Base-by-base conservation (phyloP, 37 sponge, comb jelly and placozoan genomes). In the Spongilla lacustris region DNA sequence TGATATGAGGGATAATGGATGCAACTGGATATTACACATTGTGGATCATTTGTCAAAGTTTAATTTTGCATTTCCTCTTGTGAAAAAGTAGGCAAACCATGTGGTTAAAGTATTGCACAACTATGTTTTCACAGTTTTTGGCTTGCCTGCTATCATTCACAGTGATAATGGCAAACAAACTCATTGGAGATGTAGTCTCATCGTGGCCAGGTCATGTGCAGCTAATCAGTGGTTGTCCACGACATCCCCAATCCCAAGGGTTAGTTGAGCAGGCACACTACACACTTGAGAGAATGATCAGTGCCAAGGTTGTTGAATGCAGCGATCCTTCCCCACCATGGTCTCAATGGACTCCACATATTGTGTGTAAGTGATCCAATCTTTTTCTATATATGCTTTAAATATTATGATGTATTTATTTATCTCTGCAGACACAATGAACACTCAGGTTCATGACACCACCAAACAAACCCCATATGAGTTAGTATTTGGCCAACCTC, bases 11-110 rank as follows among this genome's bases (percentile, higher is more conserved):
- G 78, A 85, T 50, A 78, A 78, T 26, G 25, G 24, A 24, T 77
- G 27, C 69, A 31, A 85, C 24, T 78, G 86, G 86, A 85, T 85
- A 27, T 79, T 85, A 31, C 86, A 85, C 38, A 34, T 36, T 22
- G 79, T 85, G 26, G 86, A 77, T 49, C 78, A 85, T 68, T 85
- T 79, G 86, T 85, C 86, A 68, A 85, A 85, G 69, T 85, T 85
- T 35, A 77, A 85, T 71, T n/a, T n/a, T n/a, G n/a, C n/a, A n/a
- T n/a, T 41, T 34, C 79, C 86, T 67, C 78, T 78, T n/a, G 49
- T 19, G 29, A 31, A 34, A 23, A 78, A 85, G 36, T n/a, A 27
- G 24, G 69, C 78, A 12, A 50, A 21, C 32, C n/a, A n/a, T n/a
- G n/a, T n/a, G n/a, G n/a, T n/a, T n/a, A n/a, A n/a, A 27, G 46